Evolutionary conservation across 2,888 invertebrate species (phyloP), one percentile per base, ranked within the genome.

Genomic region (Morpho helenor): DNA sequence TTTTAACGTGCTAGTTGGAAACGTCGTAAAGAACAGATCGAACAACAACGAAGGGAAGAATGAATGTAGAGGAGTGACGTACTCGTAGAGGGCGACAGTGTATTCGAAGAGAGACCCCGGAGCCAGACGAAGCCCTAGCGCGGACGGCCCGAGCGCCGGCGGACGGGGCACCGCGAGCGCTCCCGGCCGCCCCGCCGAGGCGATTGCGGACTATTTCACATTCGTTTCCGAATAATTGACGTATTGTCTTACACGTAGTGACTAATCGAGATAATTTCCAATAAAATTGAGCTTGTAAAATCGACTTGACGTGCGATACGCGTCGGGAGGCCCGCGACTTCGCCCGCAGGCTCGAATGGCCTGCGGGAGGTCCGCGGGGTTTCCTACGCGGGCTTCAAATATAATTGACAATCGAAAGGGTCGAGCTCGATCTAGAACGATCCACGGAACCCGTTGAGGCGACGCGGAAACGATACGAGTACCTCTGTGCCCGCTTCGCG

Each of bases 221-320:
- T 52, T 56, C 43, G 61, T 60, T 63, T 71, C 65, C 74, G 71
- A 68, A 82, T 89, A 88, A 89, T 89, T 89, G 88, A 89, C 88
- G 82, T 77, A 78, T 77, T 79, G 74, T 79, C 87, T 86, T 86
- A 87, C 77, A 82, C 79, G 84, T 84, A 86, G 73, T 73, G 79
- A 82, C 82, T 86, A 85, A 79, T 75, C 80, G 75, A 80, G 79
- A 79, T 74, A 57, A 61, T 69, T 79, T 57, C 68, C 79, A 72
- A 79, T 83, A 86, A 87, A 88, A 89, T 89, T 89, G 89, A 89
- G 88, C 88, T 82, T 80, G 82, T 83, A 80, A 83, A 85, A 86
- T 87, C 82, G 87, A 86, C 87, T 74, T 71, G 68, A 74, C 76
- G 74, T 80, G 76, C 79, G 70, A 69, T 66, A 65, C 74, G 78